phyloP scores from a whole-genome alignment of 2,113 vertebrate species.

The Thinocorus orbignyianus region DNA sequence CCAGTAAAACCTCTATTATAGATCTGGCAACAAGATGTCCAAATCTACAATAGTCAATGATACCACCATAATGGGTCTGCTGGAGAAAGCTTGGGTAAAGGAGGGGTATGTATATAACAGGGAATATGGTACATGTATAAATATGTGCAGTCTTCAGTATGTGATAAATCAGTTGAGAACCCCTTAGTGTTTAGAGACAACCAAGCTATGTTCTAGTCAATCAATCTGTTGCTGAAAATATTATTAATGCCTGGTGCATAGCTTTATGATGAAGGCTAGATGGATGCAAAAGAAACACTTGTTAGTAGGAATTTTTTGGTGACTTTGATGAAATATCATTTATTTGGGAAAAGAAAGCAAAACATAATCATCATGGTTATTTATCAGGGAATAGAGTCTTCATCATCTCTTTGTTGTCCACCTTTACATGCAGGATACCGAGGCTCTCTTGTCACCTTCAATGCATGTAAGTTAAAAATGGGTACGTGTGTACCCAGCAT shows the following conservation, averaged over 20 bases:
- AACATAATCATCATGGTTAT: not conserved
- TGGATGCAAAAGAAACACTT: not conserved
- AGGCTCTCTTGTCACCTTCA: not conserved
- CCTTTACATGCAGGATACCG: not conserved
- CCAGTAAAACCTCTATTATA: not conserved
- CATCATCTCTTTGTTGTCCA: not conserved
- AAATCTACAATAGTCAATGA: not conserved
- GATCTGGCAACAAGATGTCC: not conserved
- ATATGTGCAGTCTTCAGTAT: not conserved
- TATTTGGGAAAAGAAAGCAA: not conserved
- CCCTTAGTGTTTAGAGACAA: slow-evolving; percentile 38
- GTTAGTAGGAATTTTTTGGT: slow-evolving; percentile 11
- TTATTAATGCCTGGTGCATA: slow-evolving; percentile 34
- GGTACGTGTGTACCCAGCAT: not conserved
- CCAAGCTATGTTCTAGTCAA: slow-evolving; percentile 39
- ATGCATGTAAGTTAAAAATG: not conserved
- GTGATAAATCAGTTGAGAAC: not conserved
- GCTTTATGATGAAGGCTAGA: slow-evolving; percentile 18
- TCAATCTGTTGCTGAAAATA: slow-evolving; percentile 41
- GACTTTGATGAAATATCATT: slow-evolving; percentile 6
- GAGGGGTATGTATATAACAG: not conserved
- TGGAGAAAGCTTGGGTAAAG: not conserved
- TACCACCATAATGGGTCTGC: not conserved
- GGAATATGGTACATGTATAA: not conserved
- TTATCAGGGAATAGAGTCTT: not conserved